Conservation (phyloP, 1,140 invertebrate genomes). For the Dreissena polymorpha region DNA sequence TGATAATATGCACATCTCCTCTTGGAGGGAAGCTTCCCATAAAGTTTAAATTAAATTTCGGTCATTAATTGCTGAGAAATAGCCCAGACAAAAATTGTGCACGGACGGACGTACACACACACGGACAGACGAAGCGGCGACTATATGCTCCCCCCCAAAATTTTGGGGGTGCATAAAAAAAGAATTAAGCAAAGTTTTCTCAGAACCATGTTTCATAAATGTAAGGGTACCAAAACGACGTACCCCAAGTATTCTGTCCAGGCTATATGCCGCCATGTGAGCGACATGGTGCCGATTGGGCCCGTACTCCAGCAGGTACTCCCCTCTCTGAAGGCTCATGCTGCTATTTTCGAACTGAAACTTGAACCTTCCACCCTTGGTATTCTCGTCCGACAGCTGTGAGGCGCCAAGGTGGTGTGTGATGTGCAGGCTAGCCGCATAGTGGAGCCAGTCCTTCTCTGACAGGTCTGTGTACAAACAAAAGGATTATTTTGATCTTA, state of each 20-base stretch:
- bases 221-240: constrained; percentile 30
- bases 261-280: constrained; percentile 63
- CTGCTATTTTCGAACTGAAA: constrained; percentile 51
- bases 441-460: constrained; percentile 58
- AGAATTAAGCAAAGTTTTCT: too few relatives aligned
- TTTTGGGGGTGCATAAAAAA: too few relatives aligned
- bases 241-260: constrained; percentile 74
- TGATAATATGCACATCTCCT: too few relatives aligned
- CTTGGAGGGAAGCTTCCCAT: too few relatives aligned
- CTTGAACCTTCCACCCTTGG: constrained; percentile 62
- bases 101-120: too few relatives aligned
- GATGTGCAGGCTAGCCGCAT: constrained; percentile 57
- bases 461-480: not conserved
- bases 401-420: constrained; percentile 44
- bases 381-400: constrained; percentile 23
- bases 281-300: constrained; percentile 64
- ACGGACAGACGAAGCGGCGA: too few relatives aligned
- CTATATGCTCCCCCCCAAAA: too few relatives aligned
- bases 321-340: constrained; percentile 55
- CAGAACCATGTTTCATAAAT: too few relatives aligned
- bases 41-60: too few relatives aligned
- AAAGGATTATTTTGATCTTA: too few relatives aligned
- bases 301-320: constrained; percentile 68
- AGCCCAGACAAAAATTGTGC: too few relatives aligned
- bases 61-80: too few relatives aligned